phyloP scores from a whole-genome alignment of 2,113 vertebrate genomes.

The Neogale vison region DNA sequence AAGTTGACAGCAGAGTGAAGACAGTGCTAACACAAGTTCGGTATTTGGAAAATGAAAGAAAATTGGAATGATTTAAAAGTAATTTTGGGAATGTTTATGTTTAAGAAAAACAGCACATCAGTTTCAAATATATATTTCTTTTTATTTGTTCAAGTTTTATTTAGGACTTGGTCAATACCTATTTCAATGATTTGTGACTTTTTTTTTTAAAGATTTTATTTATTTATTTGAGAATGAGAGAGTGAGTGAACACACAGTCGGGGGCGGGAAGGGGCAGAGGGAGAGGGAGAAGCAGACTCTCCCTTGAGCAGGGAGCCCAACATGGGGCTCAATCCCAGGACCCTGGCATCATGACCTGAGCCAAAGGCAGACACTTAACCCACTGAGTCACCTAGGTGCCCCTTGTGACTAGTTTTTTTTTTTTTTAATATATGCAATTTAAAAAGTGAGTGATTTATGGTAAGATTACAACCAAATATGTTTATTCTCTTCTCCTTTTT shows the following conservation, averaged over 20 bases:
- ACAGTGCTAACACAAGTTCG: background rate
- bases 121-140: background rate
- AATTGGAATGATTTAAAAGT: background rate
- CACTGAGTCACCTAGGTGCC: background rate
- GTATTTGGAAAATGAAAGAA: slow-evolving; percentile 2
- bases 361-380: background rate
- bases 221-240: background rate
- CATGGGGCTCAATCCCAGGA: background rate
- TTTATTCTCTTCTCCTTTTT: background rate
- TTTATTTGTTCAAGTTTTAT: background rate
- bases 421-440: background rate
- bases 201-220: background rate
- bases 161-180: background rate
- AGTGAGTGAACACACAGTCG: background rate
- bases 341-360: background rate
- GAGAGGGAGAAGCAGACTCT: background rate
- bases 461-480: background rate
- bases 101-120: background rate
- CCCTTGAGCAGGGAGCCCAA: background rate
- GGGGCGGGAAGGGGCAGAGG: background rate
- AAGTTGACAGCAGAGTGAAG: background rate
- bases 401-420: background rate
- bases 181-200: background rate
- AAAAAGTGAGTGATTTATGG: background rate
- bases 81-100: background rate